Percentiles rank a stretch among this genome's conserved stretches.
phyloP scores from a whole-genome alignment of 92 coral and sea anemone genomes.

The Nematostella vectensis region DNA sequence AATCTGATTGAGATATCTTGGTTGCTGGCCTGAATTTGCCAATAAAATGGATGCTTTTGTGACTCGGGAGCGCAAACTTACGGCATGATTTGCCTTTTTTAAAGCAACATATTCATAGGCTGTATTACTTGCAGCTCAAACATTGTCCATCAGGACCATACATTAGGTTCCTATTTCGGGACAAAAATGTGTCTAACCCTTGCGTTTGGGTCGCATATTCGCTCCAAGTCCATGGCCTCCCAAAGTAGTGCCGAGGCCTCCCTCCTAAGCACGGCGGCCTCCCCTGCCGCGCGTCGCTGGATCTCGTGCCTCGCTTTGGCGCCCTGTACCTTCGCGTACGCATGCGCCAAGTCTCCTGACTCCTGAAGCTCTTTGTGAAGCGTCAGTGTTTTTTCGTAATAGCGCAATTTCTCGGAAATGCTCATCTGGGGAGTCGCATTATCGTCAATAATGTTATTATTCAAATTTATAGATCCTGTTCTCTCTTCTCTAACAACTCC shows the following conservation, averaged over 20 bases:
- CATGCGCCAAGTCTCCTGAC: slow-evolving; percentile 45
- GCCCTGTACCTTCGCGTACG: slow-evolving; percentile 38
- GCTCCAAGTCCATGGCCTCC: slow-evolving; percentile 83
- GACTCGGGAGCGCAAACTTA: no score
- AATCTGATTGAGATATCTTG: no score
- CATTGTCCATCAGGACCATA: no score
- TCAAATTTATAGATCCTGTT: no score
- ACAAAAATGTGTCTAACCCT: slow-evolving; percentile 64
- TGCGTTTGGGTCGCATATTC: slow-evolving; percentile 76
- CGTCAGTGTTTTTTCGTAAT: slow-evolving; percentile 14
- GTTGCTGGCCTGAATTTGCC: no score
- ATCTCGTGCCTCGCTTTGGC: slow-evolving; percentile 34
- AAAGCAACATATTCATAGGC: no score
- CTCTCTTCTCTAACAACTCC: no score
- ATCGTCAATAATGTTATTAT: no score
- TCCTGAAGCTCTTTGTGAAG: slow-evolving; percentile 12
- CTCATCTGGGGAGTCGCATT: slow-evolving; percentile 6
- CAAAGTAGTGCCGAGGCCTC: slow-evolving; percentile 78
- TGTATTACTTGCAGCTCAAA: no score
- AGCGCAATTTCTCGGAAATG: slow-evolving; percentile 30
- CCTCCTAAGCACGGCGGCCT: slow-evolving; percentile 84
- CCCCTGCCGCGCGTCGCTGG: slow-evolving; percentile 59
- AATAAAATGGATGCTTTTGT: no score
- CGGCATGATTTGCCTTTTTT: no score
- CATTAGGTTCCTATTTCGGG: slow-evolving; percentile 25